Evolutionary conservation across 1,140 invertebrate species (phyloP).

Genomic region (Zaprionus capensis): DNA sequence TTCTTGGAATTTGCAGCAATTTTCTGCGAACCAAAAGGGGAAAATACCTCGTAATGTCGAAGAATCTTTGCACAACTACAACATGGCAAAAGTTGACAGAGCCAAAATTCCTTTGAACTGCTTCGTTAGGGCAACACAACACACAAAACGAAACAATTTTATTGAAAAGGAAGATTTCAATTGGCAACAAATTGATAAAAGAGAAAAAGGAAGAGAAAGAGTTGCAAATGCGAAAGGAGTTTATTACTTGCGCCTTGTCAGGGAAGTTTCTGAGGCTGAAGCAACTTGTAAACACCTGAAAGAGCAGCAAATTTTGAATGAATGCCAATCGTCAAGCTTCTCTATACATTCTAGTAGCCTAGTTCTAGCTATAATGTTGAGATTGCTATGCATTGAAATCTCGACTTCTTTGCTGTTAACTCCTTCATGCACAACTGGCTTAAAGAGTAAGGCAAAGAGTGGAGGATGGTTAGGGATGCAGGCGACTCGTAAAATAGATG

Average conservation of each 20-base stretch:
- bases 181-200: not conserved
- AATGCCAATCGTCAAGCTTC: too few species aligned
- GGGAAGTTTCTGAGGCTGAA: not conserved
- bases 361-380: not conserved
- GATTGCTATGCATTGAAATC: not conserved
- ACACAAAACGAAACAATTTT: not conserved
- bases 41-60: not conserved
- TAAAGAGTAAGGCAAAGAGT: not conserved
- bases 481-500: conserved; percentile 56
- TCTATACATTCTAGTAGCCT: too few species aligned
- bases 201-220: not conserved
- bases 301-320: too few species aligned
- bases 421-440: not conserved
- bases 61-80: not conserved
- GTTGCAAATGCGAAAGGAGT: not conserved
- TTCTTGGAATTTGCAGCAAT: not conserved
- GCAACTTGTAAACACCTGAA: too few species aligned
- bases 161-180: not conserved
- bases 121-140: not conserved
- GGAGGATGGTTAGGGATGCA: too few species aligned
- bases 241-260: not conserved
- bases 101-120: conserved; percentile 1
- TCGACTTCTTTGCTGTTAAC: not conserved
- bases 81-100: not conserved
- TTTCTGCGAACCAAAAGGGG: not conserved